Evolutionary conservation across 2,888 invertebrate genomes (phyloP).

Genomic region (Peribatodes rhomboidaria): DNA sequence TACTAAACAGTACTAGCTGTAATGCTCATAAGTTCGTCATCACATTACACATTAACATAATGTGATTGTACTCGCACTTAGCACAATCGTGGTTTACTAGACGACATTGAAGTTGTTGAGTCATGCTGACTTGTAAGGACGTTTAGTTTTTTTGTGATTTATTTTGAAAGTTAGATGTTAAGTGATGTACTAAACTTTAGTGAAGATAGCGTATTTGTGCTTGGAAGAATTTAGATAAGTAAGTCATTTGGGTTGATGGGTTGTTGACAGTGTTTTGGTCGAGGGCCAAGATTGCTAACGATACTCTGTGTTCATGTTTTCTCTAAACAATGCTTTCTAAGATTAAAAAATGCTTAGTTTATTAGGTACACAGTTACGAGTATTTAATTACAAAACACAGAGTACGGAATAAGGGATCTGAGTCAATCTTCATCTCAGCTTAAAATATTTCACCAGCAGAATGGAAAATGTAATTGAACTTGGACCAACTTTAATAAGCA

Average conservation of each 20-base stretch:
- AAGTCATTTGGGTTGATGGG: too few relatives aligned
- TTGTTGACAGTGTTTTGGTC: too few relatives aligned
- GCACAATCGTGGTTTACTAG: conserved; percentile 5
- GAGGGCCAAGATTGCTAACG: too few relatives aligned
- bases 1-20: background rate
- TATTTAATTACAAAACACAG: too few relatives aligned
- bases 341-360: too few relatives aligned
- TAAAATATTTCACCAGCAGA: background rate
- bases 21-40: conserved; percentile 9
- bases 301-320: too few relatives aligned
- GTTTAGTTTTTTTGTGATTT: conserved; percentile 12
- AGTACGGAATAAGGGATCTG: too few relatives aligned
- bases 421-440: background rate
- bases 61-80: conserved; percentile 8
- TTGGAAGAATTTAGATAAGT: too few relatives aligned
- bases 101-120: conserved; percentile 18
- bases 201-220: background rate
- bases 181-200: background rate
- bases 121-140: conserved; percentile 22
- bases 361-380: too few relatives aligned
- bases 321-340: too few relatives aligned
- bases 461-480: background rate
- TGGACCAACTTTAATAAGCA: background rate
- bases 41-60: conserved; percentile 13
- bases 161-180: background rate